Evolutionary conservation across 1,140 invertebrate species (phyloP), one percentile per base, ranked within the genome.

Genomic region (Drosophila tsacasi): DNA sequence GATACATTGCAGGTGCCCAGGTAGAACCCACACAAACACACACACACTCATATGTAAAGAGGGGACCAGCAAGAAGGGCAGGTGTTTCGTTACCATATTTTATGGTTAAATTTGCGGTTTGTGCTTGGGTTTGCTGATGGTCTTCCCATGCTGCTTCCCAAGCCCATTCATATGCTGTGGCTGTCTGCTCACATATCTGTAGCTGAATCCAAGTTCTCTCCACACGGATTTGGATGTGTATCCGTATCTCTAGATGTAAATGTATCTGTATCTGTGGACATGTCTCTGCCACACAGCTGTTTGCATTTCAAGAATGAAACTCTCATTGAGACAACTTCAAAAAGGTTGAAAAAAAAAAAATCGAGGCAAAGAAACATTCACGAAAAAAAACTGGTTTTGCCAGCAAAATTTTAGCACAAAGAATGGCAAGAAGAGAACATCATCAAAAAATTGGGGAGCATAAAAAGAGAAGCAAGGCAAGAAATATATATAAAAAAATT

Each of bases 261-360:
- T 69, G 39, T 55, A 50, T 76, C 25, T 77, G 62, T 73, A 58
- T 54, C 25, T 68, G 62, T 68, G 35, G 55, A 55, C 63, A 44
- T 81, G 68, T 79, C 58, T 81, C 47, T 73, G 57, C 57, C 73
- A 55, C 81, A 90, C 81, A 87, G 84, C 81, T 87, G 84, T 90
- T 87, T 84, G 81, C 78, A 81, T 90, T 87, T 87, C 81, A 87
- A 87, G 84, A 87, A 87, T 87, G 84, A 89, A 87, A 71, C 79
- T 87, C 84, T 84, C 73, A 66, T 76, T 63, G 68, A 81, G 69
- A 80, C 78, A 65, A 85, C 57, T 76, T 62, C 57, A 73, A 58
- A 67, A 42, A 59, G 21, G 35, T 23, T 55, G 5, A 10, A 50
- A 47, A 44, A 50, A 49, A 15, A 55, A 23, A 32, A 32, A 12